phyloP scores from a whole-genome alignment of 1,140 invertebrate species.

The Danaus plexippus region DNA sequence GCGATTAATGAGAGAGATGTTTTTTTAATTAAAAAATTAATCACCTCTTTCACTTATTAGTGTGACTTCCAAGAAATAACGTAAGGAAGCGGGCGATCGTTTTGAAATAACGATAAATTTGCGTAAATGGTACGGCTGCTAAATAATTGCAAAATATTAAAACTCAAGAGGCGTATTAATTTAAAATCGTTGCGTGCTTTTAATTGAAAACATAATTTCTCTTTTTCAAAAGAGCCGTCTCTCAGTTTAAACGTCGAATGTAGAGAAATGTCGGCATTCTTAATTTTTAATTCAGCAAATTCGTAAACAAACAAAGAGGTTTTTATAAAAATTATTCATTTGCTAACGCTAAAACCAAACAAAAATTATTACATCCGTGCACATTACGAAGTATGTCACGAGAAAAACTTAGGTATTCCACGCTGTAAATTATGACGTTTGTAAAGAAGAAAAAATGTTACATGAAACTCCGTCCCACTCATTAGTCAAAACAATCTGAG shows the following conservation, averaged over 20 bases:
- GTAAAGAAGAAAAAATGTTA: too few relatives aligned
- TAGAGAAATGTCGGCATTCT: constrained; percentile 15
- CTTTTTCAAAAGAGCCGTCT: constrained; percentile 18
- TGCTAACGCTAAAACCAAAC: too few relatives aligned
- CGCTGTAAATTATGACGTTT: too few relatives aligned
- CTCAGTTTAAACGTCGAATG: constrained; percentile 7
- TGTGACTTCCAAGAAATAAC: constrained; percentile 5
- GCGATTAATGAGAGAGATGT: not conserved
- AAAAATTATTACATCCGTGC: too few relatives aligned
- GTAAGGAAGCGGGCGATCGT: not conserved
- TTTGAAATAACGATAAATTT: not conserved
- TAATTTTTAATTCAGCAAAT: too few relatives aligned
- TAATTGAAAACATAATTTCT: constrained; percentile 38
- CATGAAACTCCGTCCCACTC: too few relatives aligned
- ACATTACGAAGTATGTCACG: too few relatives aligned
- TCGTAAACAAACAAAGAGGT: too few relatives aligned
- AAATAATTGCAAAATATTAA: constrained; percentile 30
- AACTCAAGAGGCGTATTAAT: constrained; percentile 35
- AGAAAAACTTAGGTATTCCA: too few relatives aligned
- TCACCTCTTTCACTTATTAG: not conserved
- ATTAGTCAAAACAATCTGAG: constrained; percentile 10
- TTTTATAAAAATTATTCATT: too few relatives aligned
- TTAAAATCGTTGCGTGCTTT: constrained; percentile 35
- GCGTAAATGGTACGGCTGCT: constrained; percentile 6
- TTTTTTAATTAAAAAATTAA: not conserved